These are phyloP conservation scores for Odontamblyopus rebecca DNA, from an alignment of 2,797 vertebrate species.

Conservation along the genomic window DNA sequence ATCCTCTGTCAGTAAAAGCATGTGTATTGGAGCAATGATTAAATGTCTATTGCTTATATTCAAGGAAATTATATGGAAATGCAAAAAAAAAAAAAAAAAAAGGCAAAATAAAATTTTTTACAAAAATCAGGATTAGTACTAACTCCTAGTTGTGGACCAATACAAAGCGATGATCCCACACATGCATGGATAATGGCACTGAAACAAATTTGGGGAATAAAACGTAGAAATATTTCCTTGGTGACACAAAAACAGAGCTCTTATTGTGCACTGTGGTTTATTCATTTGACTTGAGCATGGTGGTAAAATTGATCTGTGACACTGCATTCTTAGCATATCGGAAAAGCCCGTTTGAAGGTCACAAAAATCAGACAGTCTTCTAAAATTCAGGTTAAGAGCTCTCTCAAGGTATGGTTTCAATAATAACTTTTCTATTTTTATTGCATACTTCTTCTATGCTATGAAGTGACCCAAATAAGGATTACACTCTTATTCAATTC, in stretches of 20 bases:
- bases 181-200: not conserved
- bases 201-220: not conserved
- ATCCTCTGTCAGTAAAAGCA: too few relatives aligned
- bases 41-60: too few relatives aligned
- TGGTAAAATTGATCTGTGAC: not conserved
- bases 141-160: not conserved
- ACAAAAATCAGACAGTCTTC: not conserved
- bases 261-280: not conserved
- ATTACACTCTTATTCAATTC: not conserved
- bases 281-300: not conserved
- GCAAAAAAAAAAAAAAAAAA: too few relatives aligned
- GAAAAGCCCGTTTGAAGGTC: not conserved
- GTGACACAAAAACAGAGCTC: not conserved
- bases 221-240: not conserved
- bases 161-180: not conserved
- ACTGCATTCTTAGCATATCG: not conserved
- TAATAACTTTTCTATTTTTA: slow-evolving; percentile 3
- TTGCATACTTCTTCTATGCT: not conserved
- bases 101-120: too few relatives aligned
- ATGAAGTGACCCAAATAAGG: not conserved
- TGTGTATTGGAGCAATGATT: too few relatives aligned
- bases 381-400: not conserved
- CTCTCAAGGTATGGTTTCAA: not conserved
- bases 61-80: too few relatives aligned
- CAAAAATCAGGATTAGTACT: too few relatives aligned